Evolutionary conservation across 2,113 vertebrate genomes (phyloP).

Genomic region (Dasyornis broadbenti): DNA sequence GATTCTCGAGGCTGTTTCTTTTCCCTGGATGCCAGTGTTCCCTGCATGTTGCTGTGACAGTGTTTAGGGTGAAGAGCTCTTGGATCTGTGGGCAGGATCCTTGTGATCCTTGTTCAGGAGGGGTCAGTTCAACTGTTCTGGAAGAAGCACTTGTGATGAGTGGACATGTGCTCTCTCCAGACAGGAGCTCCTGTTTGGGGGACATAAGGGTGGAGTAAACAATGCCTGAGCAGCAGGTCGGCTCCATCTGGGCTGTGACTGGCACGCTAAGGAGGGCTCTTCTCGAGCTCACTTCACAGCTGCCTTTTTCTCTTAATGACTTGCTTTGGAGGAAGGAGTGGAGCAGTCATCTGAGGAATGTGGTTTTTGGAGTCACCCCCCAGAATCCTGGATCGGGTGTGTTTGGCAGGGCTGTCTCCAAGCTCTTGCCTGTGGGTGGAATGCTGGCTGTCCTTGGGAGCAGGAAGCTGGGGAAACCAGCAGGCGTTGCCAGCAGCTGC

Average conservation of each 20-base stretch:
- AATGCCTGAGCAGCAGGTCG: constrained; percentile 26
- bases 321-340: neutral
- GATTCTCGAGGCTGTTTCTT: neutral
- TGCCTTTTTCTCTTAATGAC: neutral
- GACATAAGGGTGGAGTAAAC: constrained; percentile 35
- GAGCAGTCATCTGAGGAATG: constrained; percentile 1
- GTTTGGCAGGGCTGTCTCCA: neutral
- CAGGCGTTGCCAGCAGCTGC: neutral
- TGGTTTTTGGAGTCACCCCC: neutral
- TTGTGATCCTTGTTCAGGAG: neutral
- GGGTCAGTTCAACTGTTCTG: neutral
- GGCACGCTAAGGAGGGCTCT: neutral
- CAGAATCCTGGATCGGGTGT: neutral
- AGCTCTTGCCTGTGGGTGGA: neutral
- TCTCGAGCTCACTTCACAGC: constrained; percentile 26
- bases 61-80: neutral
- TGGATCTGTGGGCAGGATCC: neutral
- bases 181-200: constrained; percentile 8
- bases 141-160: constrained; percentile 3
- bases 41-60: neutral
- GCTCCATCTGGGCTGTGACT: constrained; percentile 33
- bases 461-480: neutral
- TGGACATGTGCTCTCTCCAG: constrained; percentile 12
- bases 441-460: neutral
- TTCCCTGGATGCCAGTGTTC: neutral